These are phyloP conservation scores for Hycleus phaleratus DNA, from an alignment of 1,140 invertebrate species.

Conservation along the genomic window DNA sequence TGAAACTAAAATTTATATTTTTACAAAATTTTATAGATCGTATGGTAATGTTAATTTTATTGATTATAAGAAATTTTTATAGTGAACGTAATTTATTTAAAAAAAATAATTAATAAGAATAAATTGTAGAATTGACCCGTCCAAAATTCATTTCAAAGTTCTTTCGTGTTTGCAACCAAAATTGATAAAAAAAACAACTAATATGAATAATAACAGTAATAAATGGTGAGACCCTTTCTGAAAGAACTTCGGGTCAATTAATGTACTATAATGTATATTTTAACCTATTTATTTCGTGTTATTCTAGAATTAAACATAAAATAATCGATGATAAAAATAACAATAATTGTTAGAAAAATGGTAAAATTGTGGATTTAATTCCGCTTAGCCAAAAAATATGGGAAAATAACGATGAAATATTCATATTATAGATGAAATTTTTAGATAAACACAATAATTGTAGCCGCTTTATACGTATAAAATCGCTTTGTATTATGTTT, in stretches of 20 bases:
- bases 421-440: conserved; percentile 1
- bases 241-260: conserved; percentile 9
- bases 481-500: background rate
- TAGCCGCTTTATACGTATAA: conserved; percentile 12
- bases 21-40: conserved; percentile 18
- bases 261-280: conserved; percentile 12
- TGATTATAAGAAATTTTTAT: conserved; percentile 9
- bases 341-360: conserved; percentile 8
- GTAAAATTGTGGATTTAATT: background rate
- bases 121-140: conserved; percentile 11
- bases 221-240: background rate
- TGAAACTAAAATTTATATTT: conserved; percentile 18
- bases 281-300: conserved; percentile 12
- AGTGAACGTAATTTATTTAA: background rate
- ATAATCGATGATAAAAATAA: background rate
- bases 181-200: conserved; percentile 4
- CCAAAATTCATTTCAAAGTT: conserved; percentile 12
- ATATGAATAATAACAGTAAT: too few species aligned
- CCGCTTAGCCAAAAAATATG: conserved; percentile 12
- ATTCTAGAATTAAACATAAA: background rate
- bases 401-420: background rate
- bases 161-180: conserved; percentile 9
- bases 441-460: conserved; percentile 9
- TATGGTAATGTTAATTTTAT: conserved; percentile 5
- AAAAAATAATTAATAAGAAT: background rate